Evolutionary conservation across 2,113 vertebrate species (phyloP).

Genomic region (Phylloscopus whistleri): DNA sequence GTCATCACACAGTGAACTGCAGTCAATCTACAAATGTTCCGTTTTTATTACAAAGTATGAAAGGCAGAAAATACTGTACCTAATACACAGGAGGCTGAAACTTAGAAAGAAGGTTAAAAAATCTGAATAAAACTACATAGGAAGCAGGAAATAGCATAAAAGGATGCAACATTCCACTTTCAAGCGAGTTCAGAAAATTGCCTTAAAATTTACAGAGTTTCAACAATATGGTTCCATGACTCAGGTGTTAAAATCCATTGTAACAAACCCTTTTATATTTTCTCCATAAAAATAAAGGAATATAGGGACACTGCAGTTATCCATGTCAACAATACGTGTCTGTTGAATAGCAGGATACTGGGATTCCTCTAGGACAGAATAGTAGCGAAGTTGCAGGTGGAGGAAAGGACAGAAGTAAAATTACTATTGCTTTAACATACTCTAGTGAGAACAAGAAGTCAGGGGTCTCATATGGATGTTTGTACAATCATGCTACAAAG

Average conservation of each 20-base stretch:
- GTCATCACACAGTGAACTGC: slow-evolving; percentile 66
- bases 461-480: slow-evolving; percentile 61
- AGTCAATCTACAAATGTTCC: slow-evolving; percentile 76
- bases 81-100: slow-evolving; percentile 77
- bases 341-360: slow-evolving; percentile 58
- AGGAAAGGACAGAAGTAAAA: slow-evolving; percentile 61
- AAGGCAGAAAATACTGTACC: slow-evolving; percentile 80
- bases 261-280: slow-evolving; percentile 68
- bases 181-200: slow-evolving; percentile 64
- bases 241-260: slow-evolving; percentile 65
- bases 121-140: slow-evolving; percentile 67
- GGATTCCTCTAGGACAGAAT: slow-evolving; percentile 59
- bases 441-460: slow-evolving; percentile 64
- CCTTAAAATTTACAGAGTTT: slow-evolving; percentile 63
- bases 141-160: slow-evolving; percentile 67
- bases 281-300: slow-evolving; percentile 71
- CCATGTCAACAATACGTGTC: slow-evolving; percentile 40
- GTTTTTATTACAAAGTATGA: slow-evolving; percentile 83
- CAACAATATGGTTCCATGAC: slow-evolving; percentile 58
- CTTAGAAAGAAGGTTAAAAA: slow-evolving; percentile 71
- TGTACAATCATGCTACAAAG: slow-evolving; percentile 79
- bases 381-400: slow-evolving; percentile 25
- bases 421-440: slow-evolving; percentile 71
- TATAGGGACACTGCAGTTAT: slow-evolving; percentile 66
- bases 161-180: slow-evolving; percentile 71